A percentile compares a stretch with the other conserved stretches of the same genome.
Evolutionary conservation across 2,888 invertebrate species (phyloP).

Genomic region (Ennomos erosarius): DNA sequence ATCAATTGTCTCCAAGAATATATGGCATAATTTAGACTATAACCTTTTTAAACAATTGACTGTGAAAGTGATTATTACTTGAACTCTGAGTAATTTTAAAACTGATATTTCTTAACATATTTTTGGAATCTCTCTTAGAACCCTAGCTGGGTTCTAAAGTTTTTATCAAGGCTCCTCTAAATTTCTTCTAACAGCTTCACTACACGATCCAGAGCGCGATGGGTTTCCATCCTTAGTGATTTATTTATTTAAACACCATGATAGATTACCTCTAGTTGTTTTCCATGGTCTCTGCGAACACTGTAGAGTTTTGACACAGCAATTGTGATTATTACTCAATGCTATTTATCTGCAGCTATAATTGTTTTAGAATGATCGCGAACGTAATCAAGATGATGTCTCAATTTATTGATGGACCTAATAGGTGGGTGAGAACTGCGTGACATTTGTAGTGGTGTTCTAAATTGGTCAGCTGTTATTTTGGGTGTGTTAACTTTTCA

Average conservation of each 20-base stretch:
- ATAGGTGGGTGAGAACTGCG: constrained; percentile 23
- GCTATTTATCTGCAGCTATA: constrained; percentile 19
- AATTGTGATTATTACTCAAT: constrained; percentile 27
- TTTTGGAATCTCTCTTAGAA: too few relatives aligned
- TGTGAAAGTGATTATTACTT: too few relatives aligned
- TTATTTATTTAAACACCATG: constrained; percentile 75
- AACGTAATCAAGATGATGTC: constrained; percentile 29
- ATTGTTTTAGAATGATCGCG: constrained; percentile 35
- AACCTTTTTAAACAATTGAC: too few relatives aligned
- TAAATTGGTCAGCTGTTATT: too few relatives aligned
- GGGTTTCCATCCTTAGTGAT: constrained; percentile 50
- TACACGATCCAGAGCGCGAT: constrained; percentile 30
- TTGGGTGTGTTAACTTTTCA: too few relatives aligned
- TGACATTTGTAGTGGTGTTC: constrained; percentile 8
- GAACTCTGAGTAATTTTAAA: too few relatives aligned
- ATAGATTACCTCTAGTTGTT: constrained; percentile 57
- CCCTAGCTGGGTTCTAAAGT: too few relatives aligned
- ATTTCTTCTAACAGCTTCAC: too few relatives aligned
- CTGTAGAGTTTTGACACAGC: constrained; percentile 25
- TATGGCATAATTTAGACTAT: too few relatives aligned
- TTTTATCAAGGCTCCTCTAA: too few relatives aligned
- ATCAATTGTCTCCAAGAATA: too few relatives aligned
- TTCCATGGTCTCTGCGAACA: constrained; percentile 14
- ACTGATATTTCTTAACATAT: too few relatives aligned
- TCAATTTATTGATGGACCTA: constrained; percentile 29